Conservation (phyloP, 2,888 invertebrate species). For the Heliconius ismenius region DNA sequence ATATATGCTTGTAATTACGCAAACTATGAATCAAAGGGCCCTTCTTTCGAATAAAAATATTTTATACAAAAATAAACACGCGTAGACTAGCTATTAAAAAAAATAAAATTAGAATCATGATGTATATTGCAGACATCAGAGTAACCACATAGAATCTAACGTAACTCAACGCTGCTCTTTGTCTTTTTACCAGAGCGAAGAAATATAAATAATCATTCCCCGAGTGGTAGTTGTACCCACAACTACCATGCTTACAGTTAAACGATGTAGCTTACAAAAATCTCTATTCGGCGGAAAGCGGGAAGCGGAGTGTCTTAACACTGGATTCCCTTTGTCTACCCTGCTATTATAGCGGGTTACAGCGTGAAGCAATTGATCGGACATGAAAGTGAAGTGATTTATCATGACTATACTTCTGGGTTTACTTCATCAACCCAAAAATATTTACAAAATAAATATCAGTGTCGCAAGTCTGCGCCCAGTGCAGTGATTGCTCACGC, state of each 20-base stretch:
- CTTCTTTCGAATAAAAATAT: slow-evolving; percentile 41
- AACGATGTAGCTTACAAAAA: no score
- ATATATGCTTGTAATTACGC: slow-evolving; percentile 41
- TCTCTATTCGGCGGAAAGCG: no score
- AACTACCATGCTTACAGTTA: not conserved
- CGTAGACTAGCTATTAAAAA: slow-evolving; percentile 17
- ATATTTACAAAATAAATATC: not conserved
- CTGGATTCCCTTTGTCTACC: no score
- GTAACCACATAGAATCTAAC: not conserved
- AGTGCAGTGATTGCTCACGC: slow-evolving; percentile 5
- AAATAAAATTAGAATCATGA: not conserved
- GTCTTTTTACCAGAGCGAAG: not conserved
- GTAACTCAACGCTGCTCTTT: not conserved
- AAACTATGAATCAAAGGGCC: slow-evolving; percentile 39
- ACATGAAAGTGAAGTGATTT: not conserved
- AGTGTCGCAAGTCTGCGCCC: slow-evolving; percentile 13
- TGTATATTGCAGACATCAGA: not conserved
- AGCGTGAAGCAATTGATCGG: not conserved
- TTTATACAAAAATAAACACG: slow-evolving; percentile 25
- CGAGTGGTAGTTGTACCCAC: not conserved
- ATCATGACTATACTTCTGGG: not conserved
- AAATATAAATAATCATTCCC: not conserved
- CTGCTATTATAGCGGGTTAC: no score
- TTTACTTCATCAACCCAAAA: not conserved
- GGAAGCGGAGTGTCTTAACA: no score